Base-by-base conservation (phyloP, 2,797 vertebrate species). In the Rhinophrynus dorsalis region DNA sequence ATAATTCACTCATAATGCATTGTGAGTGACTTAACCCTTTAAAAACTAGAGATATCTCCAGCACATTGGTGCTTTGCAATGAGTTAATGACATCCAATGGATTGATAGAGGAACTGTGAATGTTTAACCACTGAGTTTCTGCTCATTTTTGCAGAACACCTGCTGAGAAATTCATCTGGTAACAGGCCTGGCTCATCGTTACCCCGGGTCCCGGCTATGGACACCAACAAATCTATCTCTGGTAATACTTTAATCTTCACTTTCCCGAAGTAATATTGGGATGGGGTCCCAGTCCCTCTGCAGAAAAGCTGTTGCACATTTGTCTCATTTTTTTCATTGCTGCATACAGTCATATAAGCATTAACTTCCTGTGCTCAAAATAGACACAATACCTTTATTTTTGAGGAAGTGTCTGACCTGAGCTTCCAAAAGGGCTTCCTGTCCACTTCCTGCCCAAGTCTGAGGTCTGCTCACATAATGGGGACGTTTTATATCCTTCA, bases 181-280 rank as follows among this genome's bases (percentile, higher is more conserved):
- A 91, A 87, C 81, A 85, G 95, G 3, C 89, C 92, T 0, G 84
- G 89, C 0, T 86, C 95, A 35, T 85, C 79, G 23, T 82, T 96
- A 68, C 95, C 94, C 7, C 90, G 96, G 77, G 95, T 93, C 42
- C 90, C 94, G 11, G 90, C 91, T 51, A 95, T 96, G 87, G 96
- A 98, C 78, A 84, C 91, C 75, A 83, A 89, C 74, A 97, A 97
- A 79, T 71, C 91, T 3, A 93, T 96, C 68, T 93, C 94, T 79
- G 95, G 96, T 98, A 79, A 77, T 78, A 23, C 23, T 15, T 23
- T 2, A 13, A n/a, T 6, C 12, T 48, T 23, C 9, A n/a, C n/a
- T n/a, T n/a, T n/a, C n/a, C n/a, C n/a, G n/a, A n/a, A n/a, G n/a
- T n/a, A n/a, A n/a, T n/a, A n/a, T n/a, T n/a, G n/a, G n/a, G n/a